Conservation (phyloP, 2,113 vertebrate genomes). For the Cyprinodon variegatus region DNA sequence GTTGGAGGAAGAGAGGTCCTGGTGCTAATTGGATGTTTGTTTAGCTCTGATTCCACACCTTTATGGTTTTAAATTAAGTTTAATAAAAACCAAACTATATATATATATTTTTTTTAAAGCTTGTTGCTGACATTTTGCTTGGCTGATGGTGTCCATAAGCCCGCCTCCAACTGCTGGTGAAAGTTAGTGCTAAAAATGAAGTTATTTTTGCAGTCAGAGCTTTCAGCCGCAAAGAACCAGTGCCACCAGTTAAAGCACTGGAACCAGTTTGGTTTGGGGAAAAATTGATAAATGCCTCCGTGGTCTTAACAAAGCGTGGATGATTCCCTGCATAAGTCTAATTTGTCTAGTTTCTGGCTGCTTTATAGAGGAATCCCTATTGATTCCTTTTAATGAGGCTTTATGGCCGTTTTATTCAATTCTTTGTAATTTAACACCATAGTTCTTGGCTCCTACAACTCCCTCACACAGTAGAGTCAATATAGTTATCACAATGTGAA, state of each 20-base stretch:
- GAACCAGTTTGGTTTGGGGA: no score
- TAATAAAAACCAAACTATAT: not conserved
- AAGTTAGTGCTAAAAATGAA: no score
- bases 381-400: conserved; percentile 30
- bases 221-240: not conserved
- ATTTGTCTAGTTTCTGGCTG: conserved; percentile 3
- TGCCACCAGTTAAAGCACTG: not conserved
- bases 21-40: not conserved
- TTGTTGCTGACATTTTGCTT: not conserved
- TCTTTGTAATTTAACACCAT: conserved; percentile 47
- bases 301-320: no score
- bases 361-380: conserved; percentile 12
- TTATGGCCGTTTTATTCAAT: conserved; percentile 41
- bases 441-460: conserved; percentile 16
- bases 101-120: no score
- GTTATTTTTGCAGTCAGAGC: not conserved
- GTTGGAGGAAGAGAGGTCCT: not conserved
- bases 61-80: not conserved
- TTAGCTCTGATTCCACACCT: not conserved
- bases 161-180: not conserved
- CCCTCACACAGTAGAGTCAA: not conserved
- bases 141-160: no score
- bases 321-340: conserved; percentile 14
- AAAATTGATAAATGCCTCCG: no score
- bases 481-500: conserved; percentile 15